Evolutionary conservation across 2,797 vertebrate genomes (phyloP).

Genomic region (Cryptoblepharus egeriae): DNA sequence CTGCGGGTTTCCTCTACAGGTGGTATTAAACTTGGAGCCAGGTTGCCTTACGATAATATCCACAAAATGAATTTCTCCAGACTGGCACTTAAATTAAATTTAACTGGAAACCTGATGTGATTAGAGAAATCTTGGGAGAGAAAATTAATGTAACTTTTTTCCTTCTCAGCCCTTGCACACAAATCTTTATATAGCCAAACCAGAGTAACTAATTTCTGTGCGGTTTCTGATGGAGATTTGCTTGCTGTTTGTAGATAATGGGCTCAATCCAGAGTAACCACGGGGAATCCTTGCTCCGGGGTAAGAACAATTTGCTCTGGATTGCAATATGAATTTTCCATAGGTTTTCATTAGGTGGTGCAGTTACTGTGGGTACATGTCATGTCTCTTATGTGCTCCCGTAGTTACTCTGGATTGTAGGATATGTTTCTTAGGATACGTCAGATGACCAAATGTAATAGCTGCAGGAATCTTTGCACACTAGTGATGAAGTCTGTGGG

Average conservation of each 20-base stretch:
- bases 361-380: no score
- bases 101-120: slow-evolving; percentile 39
- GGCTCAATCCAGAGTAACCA: no score
- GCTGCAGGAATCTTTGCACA: neutral
- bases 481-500: no score
- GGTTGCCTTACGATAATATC: slow-evolving; percentile 47
- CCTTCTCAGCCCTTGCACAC: neutral
- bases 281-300: no score
- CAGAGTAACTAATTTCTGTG: slow-evolving; percentile 1
- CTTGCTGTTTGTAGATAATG: no score
- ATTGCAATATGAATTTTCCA: no score
- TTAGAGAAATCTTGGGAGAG: slow-evolving; percentile 31
- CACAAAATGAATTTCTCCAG: slow-evolving; percentile 57
- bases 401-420: no score
- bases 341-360: no score
- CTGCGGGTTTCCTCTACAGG: slow-evolving; percentile 46
- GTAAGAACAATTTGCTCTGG: no score
- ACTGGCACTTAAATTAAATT: slow-evolving; percentile 46
- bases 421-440: no score
- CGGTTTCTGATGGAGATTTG: neutral
- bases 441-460: slow-evolving; percentile 9
- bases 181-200: neutral
- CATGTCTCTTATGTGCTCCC: no score
- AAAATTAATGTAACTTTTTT: slow-evolving; percentile 19
- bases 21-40: slow-evolving; percentile 24